phyloP scores from a whole-genome alignment of 2,888 invertebrate genomes.

The Urechis unicinctus region DNA sequence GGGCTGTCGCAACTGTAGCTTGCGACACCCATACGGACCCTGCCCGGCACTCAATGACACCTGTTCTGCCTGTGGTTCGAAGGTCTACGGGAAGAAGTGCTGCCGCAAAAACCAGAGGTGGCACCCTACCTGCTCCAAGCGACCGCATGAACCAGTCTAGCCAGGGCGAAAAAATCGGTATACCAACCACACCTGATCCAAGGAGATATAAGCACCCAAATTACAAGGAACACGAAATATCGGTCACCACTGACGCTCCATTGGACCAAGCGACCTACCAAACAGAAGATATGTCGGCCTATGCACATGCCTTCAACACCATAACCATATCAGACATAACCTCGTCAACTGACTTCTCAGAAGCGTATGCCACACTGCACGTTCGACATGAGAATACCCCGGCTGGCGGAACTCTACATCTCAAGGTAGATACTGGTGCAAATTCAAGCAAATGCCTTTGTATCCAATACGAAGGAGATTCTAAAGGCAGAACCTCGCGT shows the following conservation, averaged over 20 bases:
- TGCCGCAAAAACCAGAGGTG: background rate
- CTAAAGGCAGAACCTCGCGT: background rate
- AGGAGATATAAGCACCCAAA: background rate
- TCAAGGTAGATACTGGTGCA: background rate
- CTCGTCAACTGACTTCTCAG: background rate
- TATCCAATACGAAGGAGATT: background rate
- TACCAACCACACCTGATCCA: background rate
- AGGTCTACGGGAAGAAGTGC: background rate
- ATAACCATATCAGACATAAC: background rate
- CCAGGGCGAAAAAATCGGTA: background rate
- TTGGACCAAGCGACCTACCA: background rate
- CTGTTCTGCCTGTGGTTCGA: background rate
- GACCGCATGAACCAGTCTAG: background rate
- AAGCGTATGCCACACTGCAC: background rate
- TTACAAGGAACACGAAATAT: background rate
- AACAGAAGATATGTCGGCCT: background rate
- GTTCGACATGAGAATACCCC: background rate
- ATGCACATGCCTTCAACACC: background rate
- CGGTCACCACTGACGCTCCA: background rate
- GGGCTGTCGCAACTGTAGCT: background rate
- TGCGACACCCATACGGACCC: background rate
- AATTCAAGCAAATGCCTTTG: background rate
- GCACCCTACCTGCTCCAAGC: background rate
- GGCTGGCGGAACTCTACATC: background rate
- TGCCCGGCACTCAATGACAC: conserved; percentile 1